Conservation (phyloP, 2,797 vertebrate genomes). For the Leptatherina wallacei region DNA sequence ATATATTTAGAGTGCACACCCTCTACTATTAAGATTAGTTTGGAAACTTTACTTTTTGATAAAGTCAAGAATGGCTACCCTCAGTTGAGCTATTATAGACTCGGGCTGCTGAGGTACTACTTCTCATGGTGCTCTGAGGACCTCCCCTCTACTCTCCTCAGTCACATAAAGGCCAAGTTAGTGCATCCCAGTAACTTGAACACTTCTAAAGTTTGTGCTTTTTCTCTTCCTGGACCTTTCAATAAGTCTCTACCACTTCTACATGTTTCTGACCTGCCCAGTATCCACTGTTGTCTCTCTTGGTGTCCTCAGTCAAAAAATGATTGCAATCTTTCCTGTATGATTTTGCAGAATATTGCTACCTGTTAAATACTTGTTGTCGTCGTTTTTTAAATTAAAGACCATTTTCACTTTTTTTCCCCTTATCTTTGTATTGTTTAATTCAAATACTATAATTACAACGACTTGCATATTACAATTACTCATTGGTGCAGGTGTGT, state of each 20-base stretch:
- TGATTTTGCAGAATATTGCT: slow-evolving; percentile 11
- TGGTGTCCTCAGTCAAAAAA: slow-evolving; percentile 2
- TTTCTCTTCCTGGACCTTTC: not conserved
- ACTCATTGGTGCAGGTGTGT: not conserved
- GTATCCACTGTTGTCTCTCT: not conserved
- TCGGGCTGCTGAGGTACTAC: not conserved
- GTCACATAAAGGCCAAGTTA: not conserved
- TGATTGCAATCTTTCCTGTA: slow-evolving; percentile 7
- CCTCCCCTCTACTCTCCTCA: not conserved
- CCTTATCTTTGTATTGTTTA: not conserved
- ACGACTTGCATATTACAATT: not conserved
- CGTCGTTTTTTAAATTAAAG: not conserved
- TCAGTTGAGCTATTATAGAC: not conserved
- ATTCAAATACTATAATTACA: not conserved
- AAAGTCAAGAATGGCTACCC: not conserved
- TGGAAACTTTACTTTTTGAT: not conserved
- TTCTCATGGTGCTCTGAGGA: not conserved
- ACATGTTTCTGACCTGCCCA: not conserved
- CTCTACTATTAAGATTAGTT: not conserved
- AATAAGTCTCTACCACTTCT: not conserved
- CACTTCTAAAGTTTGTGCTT: not conserved
- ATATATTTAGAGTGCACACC: not conserved
- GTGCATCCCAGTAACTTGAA: not conserved
- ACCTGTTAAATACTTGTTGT: not conserved
- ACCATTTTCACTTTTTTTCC: not conserved